phyloP scores from a whole-genome alignment of 1,140 invertebrate species.

The Piezodorus guildinii region DNA sequence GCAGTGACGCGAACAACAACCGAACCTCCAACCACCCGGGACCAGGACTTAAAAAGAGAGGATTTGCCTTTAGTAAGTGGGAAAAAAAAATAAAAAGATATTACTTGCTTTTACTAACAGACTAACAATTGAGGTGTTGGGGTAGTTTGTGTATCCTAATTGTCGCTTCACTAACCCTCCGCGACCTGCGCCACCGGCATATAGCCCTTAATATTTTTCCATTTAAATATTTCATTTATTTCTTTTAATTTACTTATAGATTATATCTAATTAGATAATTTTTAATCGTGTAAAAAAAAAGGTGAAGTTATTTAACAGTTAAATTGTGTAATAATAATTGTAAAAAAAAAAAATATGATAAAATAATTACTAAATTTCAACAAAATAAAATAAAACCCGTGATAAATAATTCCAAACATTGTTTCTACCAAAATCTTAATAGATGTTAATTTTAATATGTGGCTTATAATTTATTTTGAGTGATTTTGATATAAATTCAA shows the following conservation, averaged over 20 bases:
- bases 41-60: conserved; percentile 20
- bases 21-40: conserved; percentile 13
- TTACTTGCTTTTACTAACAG: conserved; percentile 6
- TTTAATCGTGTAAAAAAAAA: neutral
- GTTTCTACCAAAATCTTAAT: no score
- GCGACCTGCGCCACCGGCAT: conserved; percentile 9
- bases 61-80: conserved; percentile 21
- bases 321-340: no score
- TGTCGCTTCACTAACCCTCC: conserved; percentile 4
- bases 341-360: no score
- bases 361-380: no score
- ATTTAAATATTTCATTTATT: neutral
- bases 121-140: conserved; percentile 1
- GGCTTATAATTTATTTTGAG: no score
- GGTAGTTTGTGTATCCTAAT: neutral
- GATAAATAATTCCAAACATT: no score
- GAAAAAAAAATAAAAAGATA: neutral
- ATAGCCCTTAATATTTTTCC: no score
- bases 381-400: no score
- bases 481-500: no score
- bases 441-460: no score
- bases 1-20: conserved; percentile 25
- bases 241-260: neutral
- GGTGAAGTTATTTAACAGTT: no score
- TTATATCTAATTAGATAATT: neutral